Evolutionary conservation across 2,797 vertebrate species (phyloP).

Genomic region (Mustela erminea): DNA sequence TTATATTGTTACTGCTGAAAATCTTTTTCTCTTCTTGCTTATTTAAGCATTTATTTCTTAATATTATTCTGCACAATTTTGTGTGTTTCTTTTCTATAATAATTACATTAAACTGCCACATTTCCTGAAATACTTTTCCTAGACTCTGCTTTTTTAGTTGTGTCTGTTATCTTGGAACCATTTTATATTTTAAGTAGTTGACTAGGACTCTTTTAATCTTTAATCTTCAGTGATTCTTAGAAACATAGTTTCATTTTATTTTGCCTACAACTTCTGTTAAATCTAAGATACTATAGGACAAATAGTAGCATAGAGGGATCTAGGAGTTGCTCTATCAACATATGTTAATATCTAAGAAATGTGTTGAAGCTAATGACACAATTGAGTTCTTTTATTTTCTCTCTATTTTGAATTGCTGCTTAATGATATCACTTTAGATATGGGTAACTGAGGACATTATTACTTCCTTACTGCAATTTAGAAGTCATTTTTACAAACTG

Average conservation of each 20-base stretch:
- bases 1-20: background rate
- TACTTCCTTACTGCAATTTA: background rate
- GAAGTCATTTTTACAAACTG: conserved; percentile 54
- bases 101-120: background rate
- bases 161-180: background rate
- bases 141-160: background rate
- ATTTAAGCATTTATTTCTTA: conserved; percentile 16
- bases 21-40: background rate
- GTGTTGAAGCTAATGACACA: background rate
- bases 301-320: background rate
- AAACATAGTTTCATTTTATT: conserved; percentile 23
- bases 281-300: background rate
- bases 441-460: background rate
- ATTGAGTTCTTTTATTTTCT: background rate
- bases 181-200: conserved; percentile 3
- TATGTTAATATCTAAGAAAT: conserved; percentile 33
- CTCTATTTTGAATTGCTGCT: conserved; percentile 1
- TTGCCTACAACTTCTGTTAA: background rate
- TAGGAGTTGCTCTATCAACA: background rate
- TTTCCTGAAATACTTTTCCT: background rate
- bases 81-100: background rate
- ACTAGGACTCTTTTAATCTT: background rate
- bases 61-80: background rate
- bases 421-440: background rate
- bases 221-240: background rate